Conservation (phyloP, 2,888 invertebrate genomes). For the Stenichneumon culpator region DNA sequence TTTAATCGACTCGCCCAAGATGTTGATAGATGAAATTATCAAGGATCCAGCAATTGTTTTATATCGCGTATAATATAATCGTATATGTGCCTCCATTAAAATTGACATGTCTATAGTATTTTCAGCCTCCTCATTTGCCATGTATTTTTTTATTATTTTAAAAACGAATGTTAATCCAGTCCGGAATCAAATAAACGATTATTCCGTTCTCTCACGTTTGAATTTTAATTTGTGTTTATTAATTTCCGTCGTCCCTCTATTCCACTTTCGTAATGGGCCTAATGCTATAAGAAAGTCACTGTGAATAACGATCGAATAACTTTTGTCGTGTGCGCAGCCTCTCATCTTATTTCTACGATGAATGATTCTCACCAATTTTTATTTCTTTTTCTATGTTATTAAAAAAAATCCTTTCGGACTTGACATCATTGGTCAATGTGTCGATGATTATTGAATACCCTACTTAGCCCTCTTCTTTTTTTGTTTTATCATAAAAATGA, state of each 20-base stretch:
- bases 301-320: slow-evolving; percentile 67
- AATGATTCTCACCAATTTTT: slow-evolving; percentile 43
- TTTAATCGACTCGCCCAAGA: slow-evolving; percentile 1
- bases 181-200: neutral
- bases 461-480: slow-evolving; percentile 10
- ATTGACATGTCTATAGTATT: slow-evolving; percentile 62
- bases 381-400: slow-evolving; percentile 9
- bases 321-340: slow-evolving; percentile 7
- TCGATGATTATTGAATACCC: slow-evolving; percentile 49
- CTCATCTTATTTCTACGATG: slow-evolving; percentile 20
- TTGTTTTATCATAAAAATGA: slow-evolving; percentile 49
- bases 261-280: neutral
- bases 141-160: neutral
- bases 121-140: neutral
- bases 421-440: slow-evolving; percentile 12
- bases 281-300: slow-evolving; percentile 55
- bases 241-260: neutral
- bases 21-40: slow-evolving; percentile 44
- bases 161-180: neutral
- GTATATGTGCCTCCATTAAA: slow-evolving; percentile 54
- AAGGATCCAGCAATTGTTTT: slow-evolving; percentile 32
- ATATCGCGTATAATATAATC: slow-evolving; percentile 47
- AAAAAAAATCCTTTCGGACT: slow-evolving; percentile 26
- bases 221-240: neutral
- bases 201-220: neutral